Conservation (phyloP, 2,888 invertebrate genomes). For the Cordilura impudica region DNA sequence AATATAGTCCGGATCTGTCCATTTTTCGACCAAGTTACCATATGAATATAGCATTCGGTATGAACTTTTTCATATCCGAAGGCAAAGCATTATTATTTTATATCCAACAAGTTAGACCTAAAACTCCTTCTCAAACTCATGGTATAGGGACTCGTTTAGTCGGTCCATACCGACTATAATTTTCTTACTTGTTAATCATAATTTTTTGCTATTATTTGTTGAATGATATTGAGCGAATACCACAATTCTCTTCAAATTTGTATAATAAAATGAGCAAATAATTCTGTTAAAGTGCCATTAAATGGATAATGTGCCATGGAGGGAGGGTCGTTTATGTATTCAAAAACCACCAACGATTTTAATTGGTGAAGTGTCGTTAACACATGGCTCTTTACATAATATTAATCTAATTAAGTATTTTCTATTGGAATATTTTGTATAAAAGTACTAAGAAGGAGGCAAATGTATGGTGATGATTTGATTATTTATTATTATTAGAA, state of each 20-base stretch:
- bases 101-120: too few relatives aligned
- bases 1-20: too few relatives aligned
- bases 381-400: conserved; percentile 48
- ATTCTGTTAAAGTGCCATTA: background rate
- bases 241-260: conserved; percentile 13
- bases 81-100: too few relatives aligned
- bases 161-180: too few relatives aligned
- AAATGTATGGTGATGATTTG: background rate
- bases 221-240: conserved; percentile 27
- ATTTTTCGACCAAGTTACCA: too few relatives aligned
- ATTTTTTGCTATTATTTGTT: conserved; percentile 17
- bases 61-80: too few relatives aligned
- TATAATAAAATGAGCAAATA: conserved; percentile 17
- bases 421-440: conserved; percentile 30
- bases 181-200: background rate
- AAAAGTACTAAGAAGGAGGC: background rate
- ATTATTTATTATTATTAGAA: conserved; percentile 55
- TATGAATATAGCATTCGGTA: too few relatives aligned
- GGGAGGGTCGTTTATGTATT: background rate
- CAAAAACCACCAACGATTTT: background rate
- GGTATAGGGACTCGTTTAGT: too few relatives aligned
- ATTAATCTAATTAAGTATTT: conserved; percentile 62
- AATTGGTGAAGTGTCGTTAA: conserved; percentile 56
- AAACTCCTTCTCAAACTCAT: too few relatives aligned
- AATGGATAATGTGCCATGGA: background rate